These are phyloP conservation scores for Tamias sibiricus DNA, from an alignment of 2,113 vertebrate species.

Conservation along the genomic window DNA sequence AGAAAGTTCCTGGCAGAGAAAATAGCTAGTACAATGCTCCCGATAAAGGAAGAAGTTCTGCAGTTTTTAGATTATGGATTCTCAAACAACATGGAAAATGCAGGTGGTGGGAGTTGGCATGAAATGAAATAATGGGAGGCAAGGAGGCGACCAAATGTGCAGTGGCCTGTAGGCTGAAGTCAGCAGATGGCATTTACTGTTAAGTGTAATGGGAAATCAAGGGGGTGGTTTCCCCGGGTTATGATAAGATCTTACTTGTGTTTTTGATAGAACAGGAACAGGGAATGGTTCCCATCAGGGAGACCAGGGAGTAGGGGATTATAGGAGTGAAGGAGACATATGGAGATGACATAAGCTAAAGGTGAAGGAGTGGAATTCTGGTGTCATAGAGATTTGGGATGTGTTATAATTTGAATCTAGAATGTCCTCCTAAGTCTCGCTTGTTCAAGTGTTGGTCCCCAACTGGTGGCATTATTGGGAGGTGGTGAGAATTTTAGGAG, in stretches of 20 bases:
- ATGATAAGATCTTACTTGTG: background rate
- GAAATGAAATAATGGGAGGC: background rate
- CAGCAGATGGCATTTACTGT: background rate
- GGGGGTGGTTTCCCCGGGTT: background rate
- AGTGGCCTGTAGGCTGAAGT: no score
- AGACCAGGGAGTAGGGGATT: background rate
- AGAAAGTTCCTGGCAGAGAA: background rate
- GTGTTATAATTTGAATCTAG: background rate
- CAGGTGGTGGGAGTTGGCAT: fast-evolving
- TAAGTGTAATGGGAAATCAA: background rate
- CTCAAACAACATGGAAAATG: background rate
- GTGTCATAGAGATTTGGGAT: background rate
- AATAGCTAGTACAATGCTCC: background rate
- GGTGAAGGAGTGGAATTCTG: background rate
- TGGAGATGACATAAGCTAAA: no score
- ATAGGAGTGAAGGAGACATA: background rate
- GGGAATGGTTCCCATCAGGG: background rate
- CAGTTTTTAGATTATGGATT: background rate
- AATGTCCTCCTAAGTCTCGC: no score
- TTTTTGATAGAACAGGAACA: background rate
- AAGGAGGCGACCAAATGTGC: background rate
- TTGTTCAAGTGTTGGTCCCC: no score
- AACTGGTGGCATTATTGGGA: no score
- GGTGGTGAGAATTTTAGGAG: no score
- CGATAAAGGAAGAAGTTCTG: background rate